Evolutionary conservation across 1,140 invertebrate species (phyloP).

Genomic region (Sycophaga agraensis): DNA sequence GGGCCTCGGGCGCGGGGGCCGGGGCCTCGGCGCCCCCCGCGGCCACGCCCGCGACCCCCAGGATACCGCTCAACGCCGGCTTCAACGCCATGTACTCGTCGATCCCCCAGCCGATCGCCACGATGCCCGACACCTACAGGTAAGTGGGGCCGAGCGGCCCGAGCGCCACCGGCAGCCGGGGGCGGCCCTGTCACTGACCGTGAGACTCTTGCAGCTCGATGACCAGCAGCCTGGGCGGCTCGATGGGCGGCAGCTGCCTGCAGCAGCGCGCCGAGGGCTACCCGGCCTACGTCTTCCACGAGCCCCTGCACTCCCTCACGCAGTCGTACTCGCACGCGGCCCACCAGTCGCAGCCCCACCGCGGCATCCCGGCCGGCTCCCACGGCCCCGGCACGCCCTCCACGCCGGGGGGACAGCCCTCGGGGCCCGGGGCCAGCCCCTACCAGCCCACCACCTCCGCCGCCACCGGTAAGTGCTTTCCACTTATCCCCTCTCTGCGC

Average conservation of each 20-base stretch:
- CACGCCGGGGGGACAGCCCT: slow-evolving; percentile 52
- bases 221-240: slow-evolving; percentile 73
- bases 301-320: slow-evolving; percentile 78
- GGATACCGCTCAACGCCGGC: slow-evolving; percentile 81
- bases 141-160: no score
- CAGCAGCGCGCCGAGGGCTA: slow-evolving; percentile 86
- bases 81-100: slow-evolving; percentile 96
- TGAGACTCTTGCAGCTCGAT: slow-evolving; percentile 70
- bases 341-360: slow-evolving; percentile 57
- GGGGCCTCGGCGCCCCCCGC: slow-evolving; percentile 63
- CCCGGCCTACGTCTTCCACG: slow-evolving; percentile 89
- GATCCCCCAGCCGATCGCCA: slow-evolving; percentile 89
- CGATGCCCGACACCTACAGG: slow-evolving; percentile 93
- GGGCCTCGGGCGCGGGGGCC: slow-evolving; percentile 52
- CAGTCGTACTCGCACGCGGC: slow-evolving; percentile 57
- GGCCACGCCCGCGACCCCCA: slow-evolving; percentile 62
- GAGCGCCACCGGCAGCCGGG: no score
- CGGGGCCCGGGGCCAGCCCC: slow-evolving; percentile 56
- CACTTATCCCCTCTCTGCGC: background rate
- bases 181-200: no score
- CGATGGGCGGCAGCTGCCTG: slow-evolving; percentile 81
- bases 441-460: slow-evolving; percentile 66
- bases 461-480: slow-evolving; percentile 60
- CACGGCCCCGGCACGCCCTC: slow-evolving; percentile 50
- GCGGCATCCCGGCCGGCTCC: slow-evolving; percentile 46